A percentile compares a stretch with the other conserved stretches of the same genome.
phyloP scores from a whole-genome alignment of 2,797 vertebrate species.

The Gymnodraco acuticeps region DNA sequence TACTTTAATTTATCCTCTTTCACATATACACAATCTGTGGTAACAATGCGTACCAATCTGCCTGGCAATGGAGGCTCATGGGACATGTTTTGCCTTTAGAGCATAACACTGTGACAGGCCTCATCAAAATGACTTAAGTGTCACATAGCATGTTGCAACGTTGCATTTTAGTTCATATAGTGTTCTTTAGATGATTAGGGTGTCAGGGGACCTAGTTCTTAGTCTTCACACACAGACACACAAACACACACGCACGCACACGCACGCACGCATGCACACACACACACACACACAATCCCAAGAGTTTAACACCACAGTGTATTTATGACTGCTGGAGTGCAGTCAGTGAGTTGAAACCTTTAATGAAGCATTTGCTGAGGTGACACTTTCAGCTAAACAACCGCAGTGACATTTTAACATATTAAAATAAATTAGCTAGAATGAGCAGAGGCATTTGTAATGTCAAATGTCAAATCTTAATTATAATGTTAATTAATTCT shows the following conservation, averaged over 20 bases:
- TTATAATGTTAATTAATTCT: conserved; percentile 7
- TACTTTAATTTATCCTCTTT: conserved; percentile 28
- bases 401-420: conserved; percentile 62
- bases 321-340: conserved; percentile 33
- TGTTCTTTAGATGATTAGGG: conserved; percentile 25
- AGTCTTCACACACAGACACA: conserved; percentile 15
- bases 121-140: conserved; percentile 41
- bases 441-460: conserved; percentile 36
- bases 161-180: conserved; percentile 29
- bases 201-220: conserved; percentile 22
- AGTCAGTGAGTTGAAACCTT: conserved; percentile 62
- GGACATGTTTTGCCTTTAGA: conserved; percentile 37
- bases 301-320: conserved; percentile 28
- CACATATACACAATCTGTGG: conserved; percentile 35
- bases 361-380: conserved; percentile 80
- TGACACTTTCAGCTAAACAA: conserved; percentile 60
- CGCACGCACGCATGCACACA: not conserved
- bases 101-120: conserved; percentile 25
- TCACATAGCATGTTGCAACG: conserved; percentile 36
- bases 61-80: conserved; percentile 15
- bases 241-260: not conserved
- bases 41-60: conserved; percentile 25
- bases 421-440: conserved; percentile 70
- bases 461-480: conserved; percentile 27
- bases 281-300: conserved; percentile 27